These are phyloP conservation scores for Trachelipus rathkii DNA, from an alignment of 1,140 invertebrate species.

Conservation along the genomic window DNA sequence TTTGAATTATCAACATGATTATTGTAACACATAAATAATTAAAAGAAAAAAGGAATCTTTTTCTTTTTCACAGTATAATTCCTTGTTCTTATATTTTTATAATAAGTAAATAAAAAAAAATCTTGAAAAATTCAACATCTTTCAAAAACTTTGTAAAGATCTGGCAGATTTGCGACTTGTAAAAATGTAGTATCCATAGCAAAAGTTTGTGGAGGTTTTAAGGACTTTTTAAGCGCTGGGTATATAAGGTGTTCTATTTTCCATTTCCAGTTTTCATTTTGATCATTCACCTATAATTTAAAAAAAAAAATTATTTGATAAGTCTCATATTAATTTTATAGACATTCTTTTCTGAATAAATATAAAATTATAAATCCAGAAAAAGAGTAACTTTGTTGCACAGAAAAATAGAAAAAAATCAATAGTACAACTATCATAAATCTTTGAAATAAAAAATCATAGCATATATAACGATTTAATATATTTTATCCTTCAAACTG, in stretches of 20 bases:
- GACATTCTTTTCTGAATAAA: neutral
- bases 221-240: slow-evolving; percentile 71
- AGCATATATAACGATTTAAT: no score
- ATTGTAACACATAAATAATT: no score
- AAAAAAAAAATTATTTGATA: neutral
- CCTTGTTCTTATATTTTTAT: no score
- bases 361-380: no score
- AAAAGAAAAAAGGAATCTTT: no score
- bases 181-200: slow-evolving; percentile 70
- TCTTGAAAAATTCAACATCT: slow-evolving; percentile 62
- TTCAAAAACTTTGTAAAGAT: slow-evolving; percentile 94
- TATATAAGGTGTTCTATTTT: slow-evolving; percentile 77
- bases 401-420: no score
- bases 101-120: no score
- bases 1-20: no score
- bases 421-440: neutral
- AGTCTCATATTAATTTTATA: no score
- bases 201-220: slow-evolving; percentile 72
- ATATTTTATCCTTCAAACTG: no score
- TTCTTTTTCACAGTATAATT: no score
- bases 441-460: neutral
- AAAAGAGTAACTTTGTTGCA: no score
- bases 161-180: slow-evolving; percentile 74
- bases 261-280: slow-evolving; percentile 61
- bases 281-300: neutral